A percentile compares a stretch with the other conserved stretches of the same genome.
Conservation (phyloP, 1,140 invertebrate species). For the Drosophila santomea region DNA sequence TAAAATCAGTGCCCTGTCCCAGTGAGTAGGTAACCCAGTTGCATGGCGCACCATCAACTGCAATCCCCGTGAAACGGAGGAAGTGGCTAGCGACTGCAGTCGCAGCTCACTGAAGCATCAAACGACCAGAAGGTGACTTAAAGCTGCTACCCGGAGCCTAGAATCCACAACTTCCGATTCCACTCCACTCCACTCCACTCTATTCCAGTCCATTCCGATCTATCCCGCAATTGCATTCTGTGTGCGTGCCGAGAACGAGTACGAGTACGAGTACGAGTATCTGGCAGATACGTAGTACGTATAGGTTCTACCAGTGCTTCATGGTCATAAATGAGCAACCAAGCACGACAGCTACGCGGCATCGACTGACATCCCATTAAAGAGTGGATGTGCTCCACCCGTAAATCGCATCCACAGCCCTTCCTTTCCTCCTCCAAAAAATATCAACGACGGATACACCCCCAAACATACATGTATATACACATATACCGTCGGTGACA, state of each 20-base stretch:
- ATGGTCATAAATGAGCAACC: constrained; percentile 80
- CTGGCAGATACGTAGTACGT: constrained; percentile 51
- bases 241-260: constrained; percentile 28
- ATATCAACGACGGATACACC: constrained; percentile 6
- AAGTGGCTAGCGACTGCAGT: constrained; percentile 47
- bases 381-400: constrained; percentile 38
- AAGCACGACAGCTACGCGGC: constrained; percentile 58
- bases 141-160: constrained; percentile 46
- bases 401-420: constrained; percentile 11
- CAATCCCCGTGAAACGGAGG: constrained; percentile 9
- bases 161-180: constrained; percentile 51
- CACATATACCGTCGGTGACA: constrained; percentile 20
- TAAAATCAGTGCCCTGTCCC: constrained; percentile 39
- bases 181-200: constrained; percentile 4
- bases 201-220: background rate
- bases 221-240: constrained; percentile 39
- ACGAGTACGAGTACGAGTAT: constrained; percentile 37
- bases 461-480: constrained; percentile 9
- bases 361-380: constrained; percentile 37
- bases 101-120: constrained; percentile 53
- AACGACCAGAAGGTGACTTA: constrained; percentile 50
- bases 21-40: constrained; percentile 36
- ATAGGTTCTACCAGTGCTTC: constrained; percentile 50
- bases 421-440: background rate
- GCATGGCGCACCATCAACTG: constrained; percentile 40